Base-by-base conservation (phyloP, 2,113 vertebrate genomes). In the Heliornis fulica region DNA sequence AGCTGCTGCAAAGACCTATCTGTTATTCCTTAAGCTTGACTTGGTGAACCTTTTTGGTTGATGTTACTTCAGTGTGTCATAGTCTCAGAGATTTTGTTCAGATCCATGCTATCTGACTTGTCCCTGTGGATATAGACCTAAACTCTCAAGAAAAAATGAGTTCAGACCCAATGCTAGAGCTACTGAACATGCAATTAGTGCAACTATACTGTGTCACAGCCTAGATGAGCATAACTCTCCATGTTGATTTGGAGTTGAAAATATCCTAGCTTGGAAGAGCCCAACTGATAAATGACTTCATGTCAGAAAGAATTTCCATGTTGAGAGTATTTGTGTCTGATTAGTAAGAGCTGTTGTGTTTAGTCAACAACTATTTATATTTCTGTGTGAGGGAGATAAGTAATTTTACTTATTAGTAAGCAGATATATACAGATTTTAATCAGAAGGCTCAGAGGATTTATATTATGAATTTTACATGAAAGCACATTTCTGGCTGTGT, bases 291-390 rank as follows among this genome's bases (percentile, higher is more conserved):
- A 23, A 76, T 21, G 10, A 23, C 59, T 94, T 76, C 31, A 40
- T 38, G 89, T 96, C 89, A 95, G 76, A 89, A 97, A 94, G 12
- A 68, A 86, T 95, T 94, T 92, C 94, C 74, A 48, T 94, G 76
- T 20, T 92, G 57, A 92, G 86, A 45, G 65, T 59, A 86, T 97
- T 96, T 94, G 29, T 70, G 53, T 95, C 95, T 69, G 28, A 86
- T 93, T 93, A 23, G 50, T 71, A 84, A 72, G 40, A 60, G 64
- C 85, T 95, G 68, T 83, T 83, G 72, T 95, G 45, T 91, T 96
- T 95, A 97, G 59, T 96, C 83, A 96, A 89, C 92, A 95, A 69
- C 80, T 96, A 83, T 96, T 97, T 97, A 51, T 90, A 81, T 89
- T 96, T 91, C 96, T 96, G 84, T 93, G 31, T 80, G 74, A 94